Evolutionary conservation across 2,113 vertebrate genomes (phyloP).

Genomic region (Galeopterus variegatus): DNA sequence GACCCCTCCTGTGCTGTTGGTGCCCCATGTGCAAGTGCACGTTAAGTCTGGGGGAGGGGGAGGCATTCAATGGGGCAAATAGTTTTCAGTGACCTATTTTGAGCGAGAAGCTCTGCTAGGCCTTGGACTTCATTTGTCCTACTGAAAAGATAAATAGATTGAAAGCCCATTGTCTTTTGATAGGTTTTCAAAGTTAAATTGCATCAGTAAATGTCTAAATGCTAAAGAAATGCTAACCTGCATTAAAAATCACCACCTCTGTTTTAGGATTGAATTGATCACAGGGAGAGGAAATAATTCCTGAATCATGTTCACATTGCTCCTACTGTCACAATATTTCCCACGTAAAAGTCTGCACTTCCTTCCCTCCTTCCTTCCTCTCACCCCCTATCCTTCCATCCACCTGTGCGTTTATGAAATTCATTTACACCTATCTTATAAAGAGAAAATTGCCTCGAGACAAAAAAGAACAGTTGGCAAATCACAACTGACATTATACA

Average conservation of each 20-base stretch:
- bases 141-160: not conserved
- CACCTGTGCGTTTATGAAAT: not conserved
- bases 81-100: not conserved
- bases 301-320: not conserved
- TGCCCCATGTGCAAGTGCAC: not conserved
- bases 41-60: not conserved
- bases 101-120: not conserved
- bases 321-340: not conserved
- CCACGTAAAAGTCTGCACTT: not conserved
- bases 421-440: not conserved
- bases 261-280: not conserved
- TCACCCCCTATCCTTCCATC: not conserved
- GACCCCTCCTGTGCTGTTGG: accelerated
- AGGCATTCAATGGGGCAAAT: not conserved
- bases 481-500: not conserved
- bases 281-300: not conserved
- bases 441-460: not conserved
- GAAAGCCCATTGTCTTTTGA: not conserved
- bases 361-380: not conserved
- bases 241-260: not conserved
- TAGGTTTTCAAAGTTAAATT: conserved; percentile 32
- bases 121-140: not conserved
- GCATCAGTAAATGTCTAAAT: not conserved
- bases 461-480: not conserved
- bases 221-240: not conserved